phyloP scores from a whole-genome alignment of 2,113 vertebrate species.

The Nymphicus hollandicus region DNA sequence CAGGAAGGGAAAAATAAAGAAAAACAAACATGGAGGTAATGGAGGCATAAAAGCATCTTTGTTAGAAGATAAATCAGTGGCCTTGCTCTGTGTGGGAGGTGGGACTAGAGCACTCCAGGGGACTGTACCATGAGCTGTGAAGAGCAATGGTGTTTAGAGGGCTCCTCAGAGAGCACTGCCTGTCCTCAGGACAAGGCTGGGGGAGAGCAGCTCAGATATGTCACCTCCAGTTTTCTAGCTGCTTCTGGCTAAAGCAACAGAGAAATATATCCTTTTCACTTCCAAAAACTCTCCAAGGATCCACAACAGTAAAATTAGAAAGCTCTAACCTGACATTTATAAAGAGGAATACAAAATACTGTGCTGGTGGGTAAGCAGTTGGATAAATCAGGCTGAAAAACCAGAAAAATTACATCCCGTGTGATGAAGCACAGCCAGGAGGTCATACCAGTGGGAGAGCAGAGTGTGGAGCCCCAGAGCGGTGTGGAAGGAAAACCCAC shows the following conservation, averaged over 20 bases:
- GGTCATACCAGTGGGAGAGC: background rate
- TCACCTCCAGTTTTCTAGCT: background rate
- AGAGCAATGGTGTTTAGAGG: background rate
- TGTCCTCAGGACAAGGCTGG: background rate
- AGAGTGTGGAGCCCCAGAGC: background rate
- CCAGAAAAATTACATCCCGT: accelerated
- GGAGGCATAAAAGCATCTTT: background rate
- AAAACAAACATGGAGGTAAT: background rate
- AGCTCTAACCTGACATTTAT: background rate
- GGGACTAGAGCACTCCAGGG: background rate
- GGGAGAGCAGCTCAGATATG: background rate
- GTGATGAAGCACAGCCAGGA: background rate
- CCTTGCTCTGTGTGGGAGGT: background rate
- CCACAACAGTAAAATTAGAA: conserved; percentile 13
- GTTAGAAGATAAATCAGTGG: accelerated
- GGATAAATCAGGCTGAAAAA: background rate
- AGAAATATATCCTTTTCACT: background rate
- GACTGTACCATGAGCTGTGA: accelerated
- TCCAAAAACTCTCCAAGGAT: background rate
- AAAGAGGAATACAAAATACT: background rate
- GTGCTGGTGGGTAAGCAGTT: background rate
- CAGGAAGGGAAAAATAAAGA: background rate
- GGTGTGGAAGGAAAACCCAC: accelerated
- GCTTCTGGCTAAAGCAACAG: background rate
- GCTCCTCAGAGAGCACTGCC: background rate